Evolutionary conservation across 2,113 vertebrate species (phyloP).

Genomic region (Malurus cyaneus): DNA sequence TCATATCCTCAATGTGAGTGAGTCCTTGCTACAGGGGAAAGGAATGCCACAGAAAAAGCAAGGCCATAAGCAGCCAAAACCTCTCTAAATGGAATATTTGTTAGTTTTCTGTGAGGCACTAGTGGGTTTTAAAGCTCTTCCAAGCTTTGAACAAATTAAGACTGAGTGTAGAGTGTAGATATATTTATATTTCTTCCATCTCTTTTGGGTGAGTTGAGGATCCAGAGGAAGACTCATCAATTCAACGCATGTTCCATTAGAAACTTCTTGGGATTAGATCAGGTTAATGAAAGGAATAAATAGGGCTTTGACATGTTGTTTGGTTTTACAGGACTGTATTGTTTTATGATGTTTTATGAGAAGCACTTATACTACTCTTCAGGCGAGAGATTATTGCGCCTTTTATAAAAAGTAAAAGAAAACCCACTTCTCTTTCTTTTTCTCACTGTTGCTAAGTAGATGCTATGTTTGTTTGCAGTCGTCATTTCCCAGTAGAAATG

Average conservation of each 20-base stretch:
- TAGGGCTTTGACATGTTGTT: conserved; percentile 51
- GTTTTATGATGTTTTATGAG: conserved; percentile 68
- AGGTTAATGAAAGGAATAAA: conserved; percentile 70
- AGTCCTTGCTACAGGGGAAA: neutral
- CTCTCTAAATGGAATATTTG: conserved; percentile 50
- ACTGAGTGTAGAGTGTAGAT: conserved; percentile 20
- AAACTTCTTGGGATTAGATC: conserved; percentile 55
- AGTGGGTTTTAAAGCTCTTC: conserved; percentile 55
- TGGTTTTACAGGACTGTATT: conserved; percentile 56
- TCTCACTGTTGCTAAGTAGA: conserved; percentile 59
- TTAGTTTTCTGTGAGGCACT: conserved; percentile 36
- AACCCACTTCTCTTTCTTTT: conserved; percentile 44
- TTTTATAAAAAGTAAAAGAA: conserved; percentile 58
- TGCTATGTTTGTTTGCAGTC: conserved; percentile 35
- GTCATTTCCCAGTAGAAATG: conserved; percentile 41
- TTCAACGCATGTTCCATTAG: conserved; percentile 25
- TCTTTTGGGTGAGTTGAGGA: conserved; percentile 5
- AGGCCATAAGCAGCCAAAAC: neutral
- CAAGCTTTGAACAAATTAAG: conserved; percentile 53
- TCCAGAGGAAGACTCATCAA: conserved; percentile 7
- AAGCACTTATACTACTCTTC: conserved; percentile 56
- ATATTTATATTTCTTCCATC: conserved; percentile 30
- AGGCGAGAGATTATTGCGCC: conserved; percentile 11
- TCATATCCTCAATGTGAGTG: neutral
- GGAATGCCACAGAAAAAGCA: neutral